phyloP scores from a whole-genome alignment of 2,113 vertebrate species.

The Pheucticus melanocephalus region DNA sequence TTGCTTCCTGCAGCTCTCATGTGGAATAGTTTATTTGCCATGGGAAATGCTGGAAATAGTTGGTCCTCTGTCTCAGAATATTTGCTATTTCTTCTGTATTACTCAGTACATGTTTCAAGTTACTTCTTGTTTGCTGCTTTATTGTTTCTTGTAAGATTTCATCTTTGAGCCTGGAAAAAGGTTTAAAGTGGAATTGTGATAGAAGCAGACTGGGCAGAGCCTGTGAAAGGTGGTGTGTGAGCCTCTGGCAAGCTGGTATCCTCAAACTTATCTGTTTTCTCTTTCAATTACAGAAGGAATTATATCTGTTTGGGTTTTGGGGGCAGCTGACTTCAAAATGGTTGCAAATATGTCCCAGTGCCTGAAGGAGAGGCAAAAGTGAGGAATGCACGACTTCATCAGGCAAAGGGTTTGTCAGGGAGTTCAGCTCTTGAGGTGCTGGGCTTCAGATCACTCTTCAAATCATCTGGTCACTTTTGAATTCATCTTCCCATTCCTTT shows the following conservation, averaged over 20 bases:
- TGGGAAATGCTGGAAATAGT: background rate
- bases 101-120: background rate
- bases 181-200: background rate
- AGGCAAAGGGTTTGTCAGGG: background rate
- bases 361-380: background rate
- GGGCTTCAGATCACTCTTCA: rapidly evolving
- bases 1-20: background rate
- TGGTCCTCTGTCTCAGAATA: background rate
- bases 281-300: background rate
- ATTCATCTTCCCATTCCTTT: background rate
- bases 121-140: background rate
- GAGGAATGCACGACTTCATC: background rate
- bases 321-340: background rate
- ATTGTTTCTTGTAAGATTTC: background rate
- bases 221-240: rapidly evolving
- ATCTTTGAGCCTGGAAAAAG: background rate
- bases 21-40: background rate
- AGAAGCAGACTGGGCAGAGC: background rate
- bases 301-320: background rate
- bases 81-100: background rate
- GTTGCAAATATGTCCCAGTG: background rate
- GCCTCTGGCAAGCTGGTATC: background rate
- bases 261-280: background rate
- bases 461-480: background rate
- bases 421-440: background rate